Evolutionary conservation across 2,888 invertebrate species (phyloP), one percentile per base, ranked within the genome.

Genomic region (Eumerus sabulonum): DNA sequence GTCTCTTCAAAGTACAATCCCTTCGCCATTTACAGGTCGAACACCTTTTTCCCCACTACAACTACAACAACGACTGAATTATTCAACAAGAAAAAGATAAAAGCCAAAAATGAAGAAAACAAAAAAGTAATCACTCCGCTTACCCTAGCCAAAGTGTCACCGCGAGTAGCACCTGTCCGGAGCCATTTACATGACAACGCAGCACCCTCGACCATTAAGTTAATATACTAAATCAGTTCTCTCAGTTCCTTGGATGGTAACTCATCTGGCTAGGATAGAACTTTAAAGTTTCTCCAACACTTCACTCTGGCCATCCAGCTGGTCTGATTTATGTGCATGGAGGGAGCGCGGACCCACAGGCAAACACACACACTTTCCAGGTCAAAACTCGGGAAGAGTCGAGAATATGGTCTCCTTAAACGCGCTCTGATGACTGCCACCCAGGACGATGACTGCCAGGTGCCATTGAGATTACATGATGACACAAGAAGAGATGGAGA

Each of bases 231-330:
- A 79, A 79, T 79, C 79, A 74, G 64, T 68, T 17, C 68, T 64
- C 45, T 70, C 27, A 27, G 27, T 7, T 27, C 27, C 27, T 27
- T 7, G 7, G 79, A 79, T 56, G 74, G 74, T 64, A 70, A 79
- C 74, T 79, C 79, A 79, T 79, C 79, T 79, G 79, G 74, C 66
- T 59, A 59, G 42, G 79, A 74, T 74, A 70, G 68, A 74, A 79
- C 68, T 74, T 79, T 79, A 79, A 79, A 74, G 73, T 79, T 79
- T 70, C 68, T 60, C 56, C 60, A 50, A 54, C 63, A 79, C 64
- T 70, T 59, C 54, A 60, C 68, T 60, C 59, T 48, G 60, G 42
- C 35, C 63, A 68, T 70, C 74, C 79, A 79, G 53, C 68, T 79
- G 74, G 63, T 59, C 64, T 74, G 79, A 79, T 79, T 79, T 79